A percentile compares a stretch with the other conserved stretches of the same genome.
Evolutionary conservation across 2,888 invertebrate species (phyloP).

Genomic region (Abrostola tripartita): DNA sequence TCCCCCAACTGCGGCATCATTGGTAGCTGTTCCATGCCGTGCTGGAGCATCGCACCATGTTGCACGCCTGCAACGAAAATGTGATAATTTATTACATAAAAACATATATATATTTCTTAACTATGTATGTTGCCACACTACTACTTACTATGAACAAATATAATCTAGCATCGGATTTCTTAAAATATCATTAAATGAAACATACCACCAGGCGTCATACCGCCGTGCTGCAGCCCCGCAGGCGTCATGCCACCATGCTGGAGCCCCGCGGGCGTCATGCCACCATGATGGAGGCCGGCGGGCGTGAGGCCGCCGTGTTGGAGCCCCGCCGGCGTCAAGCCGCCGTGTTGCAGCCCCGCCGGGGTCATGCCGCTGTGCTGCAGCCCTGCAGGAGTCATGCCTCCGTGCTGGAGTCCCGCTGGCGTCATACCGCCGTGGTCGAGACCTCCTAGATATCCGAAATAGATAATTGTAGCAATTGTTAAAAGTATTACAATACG

Average conservation of each 20-base stretch:
- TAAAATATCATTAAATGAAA: background rate
- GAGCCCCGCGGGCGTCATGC: constrained; percentile 75
- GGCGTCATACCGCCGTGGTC: constrained; percentile 78
- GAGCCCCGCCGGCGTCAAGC: constrained; percentile 68
- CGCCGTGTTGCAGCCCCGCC: constrained; percentile 79
- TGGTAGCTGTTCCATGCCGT: constrained; percentile 81
- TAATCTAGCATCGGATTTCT: background rate
- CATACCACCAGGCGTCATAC: constrained; percentile 65
- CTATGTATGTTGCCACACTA: too few relatives aligned
- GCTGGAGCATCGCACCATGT: constrained; percentile 62
- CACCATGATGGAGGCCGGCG: constrained; percentile 70
- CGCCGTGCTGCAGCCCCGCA: constrained; percentile 75
- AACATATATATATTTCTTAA: background rate
- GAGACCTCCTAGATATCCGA: constrained; percentile 30
- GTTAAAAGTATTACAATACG: too few relatives aligned
- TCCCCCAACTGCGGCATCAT: constrained; percentile 91
- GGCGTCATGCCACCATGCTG: constrained; percentile 81
- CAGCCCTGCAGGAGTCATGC: constrained; percentile 78
- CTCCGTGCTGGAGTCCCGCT: constrained; percentile 73
- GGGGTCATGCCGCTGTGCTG: constrained; percentile 55
- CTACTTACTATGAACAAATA: too few relatives aligned
- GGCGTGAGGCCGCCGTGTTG: constrained; percentile 74
- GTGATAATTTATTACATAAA: background rate
- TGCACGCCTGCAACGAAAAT: constrained; percentile 50
- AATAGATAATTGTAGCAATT: background rate